These are phyloP conservation scores for Plutella xylostella DNA, from an alignment of 2,888 invertebrate species.

Conservation along the genomic window DNA sequence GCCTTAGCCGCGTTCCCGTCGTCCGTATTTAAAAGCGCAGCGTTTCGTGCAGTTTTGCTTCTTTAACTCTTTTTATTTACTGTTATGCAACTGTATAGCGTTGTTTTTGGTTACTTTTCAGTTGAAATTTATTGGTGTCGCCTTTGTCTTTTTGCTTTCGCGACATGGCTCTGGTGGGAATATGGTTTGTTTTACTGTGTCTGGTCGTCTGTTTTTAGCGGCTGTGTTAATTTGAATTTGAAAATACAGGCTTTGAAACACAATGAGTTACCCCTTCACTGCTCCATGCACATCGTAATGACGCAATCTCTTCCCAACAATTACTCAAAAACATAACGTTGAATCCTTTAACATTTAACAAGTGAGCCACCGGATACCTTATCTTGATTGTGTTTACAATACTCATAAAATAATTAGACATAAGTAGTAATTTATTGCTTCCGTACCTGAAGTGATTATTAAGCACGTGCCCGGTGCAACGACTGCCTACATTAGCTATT, in stretches of 20 bases:
- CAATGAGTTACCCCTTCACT: too few relatives aligned
- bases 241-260: background rate
- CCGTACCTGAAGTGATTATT: background rate
- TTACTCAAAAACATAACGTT: too few relatives aligned
- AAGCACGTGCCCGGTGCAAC: background rate
- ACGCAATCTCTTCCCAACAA: too few relatives aligned
- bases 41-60: conserved; percentile 64
- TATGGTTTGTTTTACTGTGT: conserved; percentile 39
- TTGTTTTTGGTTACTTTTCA: conserved; percentile 60
- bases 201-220: conserved; percentile 16
- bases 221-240: background rate
- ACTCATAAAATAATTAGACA: conserved; percentile 33
- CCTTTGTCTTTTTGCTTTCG: conserved; percentile 62
- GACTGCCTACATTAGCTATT: too few relatives aligned
- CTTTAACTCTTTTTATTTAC: conserved; percentile 55
- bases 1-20: conserved; percentile 65
- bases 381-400: conserved; percentile 38
- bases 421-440: conserved; percentile 28
- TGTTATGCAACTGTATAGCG: conserved; percentile 67
- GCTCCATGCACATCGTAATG: too few relatives aligned
- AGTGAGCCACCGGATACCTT: conserved; percentile 13
- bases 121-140: conserved; percentile 56
- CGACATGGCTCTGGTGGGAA: conserved; percentile 28
- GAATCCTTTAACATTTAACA: background rate
- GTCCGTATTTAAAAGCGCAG: conserved; percentile 69